Base-by-base conservation (phyloP, 2,113 vertebrate species). In the Dicentrarchus labrax region DNA sequence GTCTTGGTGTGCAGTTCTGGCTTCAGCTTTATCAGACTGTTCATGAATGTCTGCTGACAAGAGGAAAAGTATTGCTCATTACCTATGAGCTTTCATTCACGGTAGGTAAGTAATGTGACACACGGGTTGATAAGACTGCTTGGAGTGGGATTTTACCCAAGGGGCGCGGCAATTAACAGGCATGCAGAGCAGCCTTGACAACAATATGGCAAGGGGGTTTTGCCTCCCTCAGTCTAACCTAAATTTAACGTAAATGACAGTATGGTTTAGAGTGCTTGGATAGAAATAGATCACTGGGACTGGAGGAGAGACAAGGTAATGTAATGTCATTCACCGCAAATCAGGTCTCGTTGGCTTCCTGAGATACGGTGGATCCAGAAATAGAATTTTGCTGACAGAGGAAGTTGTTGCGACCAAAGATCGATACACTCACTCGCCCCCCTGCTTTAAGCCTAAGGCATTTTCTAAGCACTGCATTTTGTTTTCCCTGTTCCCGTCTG, bases 301-400 rank as follows among this genome's bases (percentile, higher is more conserved):
- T 5, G 21, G 43, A 80, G 79, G 72, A 82, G 83, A 90, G 83
- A 86, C 84, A 38, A 80, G 86, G 67, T 89, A 85, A 88, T 85
- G 81, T 86, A 89, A 88, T 88, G 93, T 86, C 90, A 89, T 83
- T 88, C 88, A 81, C 86, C 15, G 4, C 85, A 91, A 93, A 90
- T 91, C 90, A 85, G 86, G 72, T 88, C 89, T 94, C n/a, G 78
- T 88, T 88, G 92, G 87, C 91, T 93, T 91, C 88, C 93, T 91
- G 89, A 88, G 79, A 85, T 88, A 92, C 48, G 72, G 16, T 72
- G 65, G 64, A 77, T 87, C 89, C 90, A 91, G 84, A 94, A 95
- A 95, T 95, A 94, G 91, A 92, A 88, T 82, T 93, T 86, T 95
- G 94, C 95, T 95, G 95, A 95, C 94, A 88, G 91, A 91, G 93